Evolutionary conservation across 2,888 invertebrate species (phyloP).

Genomic region (Sinelater perroti): DNA sequence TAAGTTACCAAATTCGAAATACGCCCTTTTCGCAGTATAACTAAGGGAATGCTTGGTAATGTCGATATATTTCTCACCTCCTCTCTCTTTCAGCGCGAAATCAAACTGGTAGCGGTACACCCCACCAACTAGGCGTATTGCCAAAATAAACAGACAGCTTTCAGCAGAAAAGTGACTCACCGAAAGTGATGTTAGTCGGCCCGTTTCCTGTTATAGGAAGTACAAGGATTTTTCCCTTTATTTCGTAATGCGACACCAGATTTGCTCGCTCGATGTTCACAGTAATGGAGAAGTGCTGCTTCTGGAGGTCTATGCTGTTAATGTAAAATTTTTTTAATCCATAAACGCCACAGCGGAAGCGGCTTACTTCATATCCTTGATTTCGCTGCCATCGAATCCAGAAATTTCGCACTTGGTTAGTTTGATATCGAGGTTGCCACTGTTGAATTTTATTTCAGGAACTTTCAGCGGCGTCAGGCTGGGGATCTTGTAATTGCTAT

Average conservation of each 20-base stretch:
- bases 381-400: slow-evolving; percentile 45
- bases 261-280: slow-evolving; percentile 39
- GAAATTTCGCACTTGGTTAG: slow-evolving; percentile 43
- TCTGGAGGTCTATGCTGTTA: slow-evolving; percentile 41
- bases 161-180: slow-evolving; percentile 42
- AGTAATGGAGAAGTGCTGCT: slow-evolving; percentile 37
- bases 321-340: no score
- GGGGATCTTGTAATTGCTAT: slow-evolving; percentile 50
- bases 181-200: slow-evolving; percentile 49
- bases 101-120: slow-evolving; percentile 46
- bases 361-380: slow-evolving; percentile 43
- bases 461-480: slow-evolving; percentile 47
- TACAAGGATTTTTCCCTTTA: slow-evolving; percentile 51
- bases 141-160: slow-evolving; percentile 17
- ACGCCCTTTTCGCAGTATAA: slow-evolving; percentile 40
- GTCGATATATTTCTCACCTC: slow-evolving; percentile 46
- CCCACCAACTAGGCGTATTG: slow-evolving; percentile 42
- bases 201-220: slow-evolving; percentile 52
- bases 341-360: no score
- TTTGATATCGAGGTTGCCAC: slow-evolving; percentile 45
- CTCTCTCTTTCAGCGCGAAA: slow-evolving; percentile 44
- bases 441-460: slow-evolving; percentile 45
- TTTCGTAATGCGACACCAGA: slow-evolving; percentile 48
- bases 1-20: slow-evolving; percentile 46
- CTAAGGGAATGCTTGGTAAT: slow-evolving; percentile 37